Percentiles rank a stretch among this genome's conserved stretches.
Evolutionary conservation across 92 coral and sea anemone species (phyloP).

Genomic region (Isaurus tuberculatus): DNA sequence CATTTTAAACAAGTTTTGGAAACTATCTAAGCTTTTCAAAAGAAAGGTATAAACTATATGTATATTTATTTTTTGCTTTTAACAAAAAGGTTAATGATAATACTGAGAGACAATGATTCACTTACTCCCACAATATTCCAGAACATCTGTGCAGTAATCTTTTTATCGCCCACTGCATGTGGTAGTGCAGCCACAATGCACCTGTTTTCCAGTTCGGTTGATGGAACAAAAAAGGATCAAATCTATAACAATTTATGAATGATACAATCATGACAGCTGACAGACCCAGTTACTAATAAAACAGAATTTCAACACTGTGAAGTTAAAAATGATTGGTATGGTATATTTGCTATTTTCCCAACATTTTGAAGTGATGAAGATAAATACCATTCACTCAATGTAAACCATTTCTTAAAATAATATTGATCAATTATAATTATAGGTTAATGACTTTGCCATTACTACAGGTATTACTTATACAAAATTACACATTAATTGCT

Average conservation of each 20-base stretch:
- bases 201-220: constrained; percentile 21
- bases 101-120: neutral
- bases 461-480: neutral
- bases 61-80: neutral
- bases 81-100: neutral
- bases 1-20: no score
- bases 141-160: no score
- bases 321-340: neutral
- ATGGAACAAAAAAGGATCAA: neutral
- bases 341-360: neutral
- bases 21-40: neutral
- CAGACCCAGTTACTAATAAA: neutral
- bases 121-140: constrained; percentile 3
- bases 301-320: neutral
- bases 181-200: constrained; percentile 17
- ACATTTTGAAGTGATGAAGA: no score
- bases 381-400: neutral
- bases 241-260: neutral
- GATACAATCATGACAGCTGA: neutral
- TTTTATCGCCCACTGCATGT: no score
- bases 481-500: neutral
- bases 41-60: neutral
- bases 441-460: constrained; percentile 1
- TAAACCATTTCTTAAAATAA: neutral
- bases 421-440: constrained; percentile 15